A percentile compares a stretch with the other conserved stretches of the same genome.
Evolutionary conservation across 2,888 invertebrate species (phyloP).

Genomic region (Candidula unifasciata): DNA sequence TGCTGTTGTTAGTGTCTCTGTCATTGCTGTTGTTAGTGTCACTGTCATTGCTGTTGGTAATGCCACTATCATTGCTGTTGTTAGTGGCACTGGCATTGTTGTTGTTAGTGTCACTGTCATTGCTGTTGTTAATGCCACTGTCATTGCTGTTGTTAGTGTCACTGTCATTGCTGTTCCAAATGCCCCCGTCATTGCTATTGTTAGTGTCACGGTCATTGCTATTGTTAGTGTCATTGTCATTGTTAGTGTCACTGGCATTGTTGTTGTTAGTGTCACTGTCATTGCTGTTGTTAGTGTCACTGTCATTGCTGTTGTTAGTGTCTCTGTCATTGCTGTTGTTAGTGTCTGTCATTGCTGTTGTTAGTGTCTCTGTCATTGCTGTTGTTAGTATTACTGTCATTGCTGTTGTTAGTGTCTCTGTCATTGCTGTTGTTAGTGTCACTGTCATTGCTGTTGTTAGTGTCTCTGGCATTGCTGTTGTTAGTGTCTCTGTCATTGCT

Average conservation of each 20-base stretch:
- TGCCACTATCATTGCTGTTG: no score
- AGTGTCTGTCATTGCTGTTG: no score
- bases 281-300: background rate
- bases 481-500: no score
- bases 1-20: slow-evolving; percentile 1
- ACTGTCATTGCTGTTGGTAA: no score
- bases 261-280: background rate
- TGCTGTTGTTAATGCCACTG: slow-evolving; percentile 5
- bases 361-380: no score
- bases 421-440: no score
- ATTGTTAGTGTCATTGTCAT: background rate
- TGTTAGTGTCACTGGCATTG: background rate
- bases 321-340: background rate
- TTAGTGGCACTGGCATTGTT: no score
- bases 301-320: background rate
- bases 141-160: background rate
- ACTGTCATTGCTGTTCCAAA: background rate
- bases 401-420: no score
- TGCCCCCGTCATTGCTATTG: background rate
- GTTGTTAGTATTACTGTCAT: no score
- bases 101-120: background rate
- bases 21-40: background rate
- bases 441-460: no score
- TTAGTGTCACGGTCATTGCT: background rate
- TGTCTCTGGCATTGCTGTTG: no score